Evolutionary conservation across 2,797 vertebrate genomes (phyloP).

Genomic region (Spheniscus humboldti): DNA sequence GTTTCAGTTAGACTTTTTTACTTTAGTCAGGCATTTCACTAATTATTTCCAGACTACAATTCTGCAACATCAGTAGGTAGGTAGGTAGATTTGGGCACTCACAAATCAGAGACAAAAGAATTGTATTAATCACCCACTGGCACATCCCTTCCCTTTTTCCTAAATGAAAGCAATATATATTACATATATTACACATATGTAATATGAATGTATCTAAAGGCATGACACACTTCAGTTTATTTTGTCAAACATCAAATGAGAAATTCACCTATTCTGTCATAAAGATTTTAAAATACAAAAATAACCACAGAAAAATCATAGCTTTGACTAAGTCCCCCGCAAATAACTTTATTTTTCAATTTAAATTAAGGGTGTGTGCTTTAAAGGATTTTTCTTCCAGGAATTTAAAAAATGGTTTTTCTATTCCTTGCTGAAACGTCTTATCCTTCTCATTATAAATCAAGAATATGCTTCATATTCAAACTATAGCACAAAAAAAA

Average conservation of each 20-base stretch:
- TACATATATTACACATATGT: too few relatives aligned
- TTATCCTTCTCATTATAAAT: not conserved
- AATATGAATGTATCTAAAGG: not conserved
- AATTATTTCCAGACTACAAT: not conserved
- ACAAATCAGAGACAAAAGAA: not conserved
- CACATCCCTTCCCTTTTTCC: not conserved
- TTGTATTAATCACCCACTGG: not conserved
- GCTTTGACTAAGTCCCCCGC: not conserved
- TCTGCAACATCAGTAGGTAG: not conserved
- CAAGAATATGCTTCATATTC: not conserved
- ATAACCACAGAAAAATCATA: not conserved
- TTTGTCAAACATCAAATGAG: not conserved
- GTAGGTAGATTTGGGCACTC: not conserved
- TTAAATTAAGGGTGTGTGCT: not conserved
- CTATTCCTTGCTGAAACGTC: not conserved
- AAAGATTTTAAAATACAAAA: not conserved
- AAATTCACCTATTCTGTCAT: not conserved
- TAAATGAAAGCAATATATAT: not conserved
- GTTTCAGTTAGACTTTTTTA: not conserved
- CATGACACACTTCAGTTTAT: not conserved
- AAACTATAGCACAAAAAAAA: not conserved
- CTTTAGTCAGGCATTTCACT: not conserved
- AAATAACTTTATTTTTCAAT: not conserved
- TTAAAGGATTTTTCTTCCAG: not conserved
- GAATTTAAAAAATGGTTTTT: not conserved